A percentile compares a stretch with the other conserved stretches of the same genome.
phyloP scores from a whole-genome alignment of 2,113 vertebrate genomes.

The Otus sunia region DNA sequence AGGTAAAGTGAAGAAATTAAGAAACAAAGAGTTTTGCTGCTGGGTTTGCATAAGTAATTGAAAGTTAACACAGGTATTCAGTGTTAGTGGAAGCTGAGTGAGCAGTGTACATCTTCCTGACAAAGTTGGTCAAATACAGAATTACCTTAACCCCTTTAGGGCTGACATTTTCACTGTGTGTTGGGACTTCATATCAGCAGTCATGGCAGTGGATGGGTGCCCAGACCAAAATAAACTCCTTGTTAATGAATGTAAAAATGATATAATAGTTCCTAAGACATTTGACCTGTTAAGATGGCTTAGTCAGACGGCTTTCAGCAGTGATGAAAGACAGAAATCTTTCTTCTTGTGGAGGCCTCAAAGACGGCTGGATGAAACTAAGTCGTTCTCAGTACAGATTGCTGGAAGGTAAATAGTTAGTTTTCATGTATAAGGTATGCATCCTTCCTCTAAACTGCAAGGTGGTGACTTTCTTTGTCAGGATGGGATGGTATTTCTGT shows the following conservation, averaged over 20 bases:
- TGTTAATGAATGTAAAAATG: background rate
- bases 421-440: background rate
- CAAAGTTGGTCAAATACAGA: background rate
- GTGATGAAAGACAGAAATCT: conserved; percentile 5
- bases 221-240: background rate
- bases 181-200: background rate
- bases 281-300: background rate
- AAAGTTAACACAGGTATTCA: background rate
- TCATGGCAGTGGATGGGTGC: background rate
- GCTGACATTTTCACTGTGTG: background rate
- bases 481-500: background rate
- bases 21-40: background rate
- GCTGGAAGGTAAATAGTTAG: conserved; percentile 17
- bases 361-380: conserved; percentile 6
- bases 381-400: background rate
- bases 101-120: background rate
- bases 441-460: background rate
- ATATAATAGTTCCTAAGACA: background rate
- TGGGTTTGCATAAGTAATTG: background rate
- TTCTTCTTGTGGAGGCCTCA: background rate
- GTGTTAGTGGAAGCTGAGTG: background rate
- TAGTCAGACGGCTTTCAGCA: conserved; percentile 22
- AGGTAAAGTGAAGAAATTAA: background rate
- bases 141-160: background rate
- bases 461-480: background rate